Conservation (phyloP, 1,140 invertebrate genomes). For the Zophobas morio region DNA sequence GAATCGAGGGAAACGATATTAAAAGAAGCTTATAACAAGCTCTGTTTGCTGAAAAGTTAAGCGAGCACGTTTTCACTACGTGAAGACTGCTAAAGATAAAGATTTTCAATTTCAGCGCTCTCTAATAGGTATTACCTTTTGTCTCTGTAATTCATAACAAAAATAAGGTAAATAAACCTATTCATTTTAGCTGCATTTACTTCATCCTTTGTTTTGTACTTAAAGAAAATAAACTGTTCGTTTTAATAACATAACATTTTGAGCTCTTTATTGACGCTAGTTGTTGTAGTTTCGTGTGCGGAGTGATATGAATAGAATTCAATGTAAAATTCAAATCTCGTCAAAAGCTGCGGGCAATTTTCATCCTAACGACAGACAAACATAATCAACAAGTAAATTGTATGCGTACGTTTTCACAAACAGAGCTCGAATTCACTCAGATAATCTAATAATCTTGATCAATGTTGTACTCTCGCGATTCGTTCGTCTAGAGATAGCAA, state of each 20-base stretch:
- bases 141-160: conserved; percentile 7
- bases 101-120: not conserved
- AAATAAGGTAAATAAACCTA: not conserved
- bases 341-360: not conserved
- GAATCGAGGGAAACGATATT: not conserved
- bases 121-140: conserved; percentile 4
- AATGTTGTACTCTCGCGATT: not conserved
- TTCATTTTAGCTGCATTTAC: not conserved
- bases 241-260: not conserved
- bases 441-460: too few relatives aligned
- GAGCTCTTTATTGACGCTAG: too few relatives aligned
- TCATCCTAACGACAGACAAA: not conserved
- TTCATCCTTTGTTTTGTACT: not conserved
- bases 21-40: not conserved
- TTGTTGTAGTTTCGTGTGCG: not conserved
- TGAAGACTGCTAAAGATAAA: not conserved
- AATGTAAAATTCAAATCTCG: not conserved
- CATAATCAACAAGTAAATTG: conserved; percentile 1
- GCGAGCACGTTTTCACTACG: not conserved
- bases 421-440: too few relatives aligned
- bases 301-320: not conserved
- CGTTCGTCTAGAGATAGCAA: not conserved
- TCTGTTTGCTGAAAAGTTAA: not conserved
- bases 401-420: not conserved
- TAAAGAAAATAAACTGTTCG: not conserved